These are phyloP conservation scores for Prinia subflava DNA, from an alignment of 2,113 vertebrate genomes.

Conservation along the genomic window DNA sequence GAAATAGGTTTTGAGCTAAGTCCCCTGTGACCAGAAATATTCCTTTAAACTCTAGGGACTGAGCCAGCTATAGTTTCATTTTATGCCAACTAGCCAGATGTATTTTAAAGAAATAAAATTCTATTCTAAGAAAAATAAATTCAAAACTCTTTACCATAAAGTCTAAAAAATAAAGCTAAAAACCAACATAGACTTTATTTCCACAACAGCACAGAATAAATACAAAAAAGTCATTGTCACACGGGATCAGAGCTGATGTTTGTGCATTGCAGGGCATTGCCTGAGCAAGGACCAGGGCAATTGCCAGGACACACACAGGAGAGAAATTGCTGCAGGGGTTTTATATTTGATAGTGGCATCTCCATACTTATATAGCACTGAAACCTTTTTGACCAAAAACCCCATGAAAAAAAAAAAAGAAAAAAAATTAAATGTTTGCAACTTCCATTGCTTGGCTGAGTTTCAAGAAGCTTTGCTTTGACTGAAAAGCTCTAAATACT, in stretches of 20 bases:
- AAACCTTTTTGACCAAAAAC: not conserved
- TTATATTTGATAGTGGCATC: not conserved
- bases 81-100: constrained; percentile 39
- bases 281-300: not conserved
- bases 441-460: not conserved
- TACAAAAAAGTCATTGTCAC: not conserved
- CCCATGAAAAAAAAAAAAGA: not conserved
- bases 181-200: not conserved
- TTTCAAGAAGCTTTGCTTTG: not conserved
- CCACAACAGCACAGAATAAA: not conserved
- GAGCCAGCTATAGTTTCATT: not conserved
- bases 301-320: not conserved
- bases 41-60: constrained; percentile 48
- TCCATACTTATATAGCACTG: not conserved
- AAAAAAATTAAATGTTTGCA: not conserved
- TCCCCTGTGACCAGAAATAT: constrained; percentile 36
- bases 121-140: constrained; percentile 52
- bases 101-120: constrained; percentile 40
- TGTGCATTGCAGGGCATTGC: not conserved
- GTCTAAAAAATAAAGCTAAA: not conserved
- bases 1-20: constrained; percentile 36
- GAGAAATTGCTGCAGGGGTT: not conserved
- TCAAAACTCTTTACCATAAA: constrained; percentile 21
- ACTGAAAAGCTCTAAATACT: not conserved
- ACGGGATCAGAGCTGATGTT: not conserved